Evolutionary conservation across 1,140 invertebrate species (phyloP).

Genomic region (Atta texana): DNA sequence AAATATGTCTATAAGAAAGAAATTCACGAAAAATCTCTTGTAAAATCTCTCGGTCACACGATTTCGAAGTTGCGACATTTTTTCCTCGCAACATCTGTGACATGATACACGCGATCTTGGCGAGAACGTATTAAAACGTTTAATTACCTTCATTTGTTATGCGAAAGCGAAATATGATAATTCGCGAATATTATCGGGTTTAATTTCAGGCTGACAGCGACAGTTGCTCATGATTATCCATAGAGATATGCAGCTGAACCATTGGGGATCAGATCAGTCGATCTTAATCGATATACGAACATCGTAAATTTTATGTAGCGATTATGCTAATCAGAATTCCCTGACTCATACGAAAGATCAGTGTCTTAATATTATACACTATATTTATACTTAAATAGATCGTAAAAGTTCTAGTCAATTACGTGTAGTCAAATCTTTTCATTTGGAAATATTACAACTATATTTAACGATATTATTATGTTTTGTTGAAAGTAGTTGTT

Average conservation of each 20-base stretch:
- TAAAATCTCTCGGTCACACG: not conserved
- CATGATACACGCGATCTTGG: not conserved
- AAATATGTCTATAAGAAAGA: not conserved
- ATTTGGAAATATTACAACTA: not conserved
- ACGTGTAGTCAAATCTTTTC: not conserved
- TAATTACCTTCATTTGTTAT: constrained; percentile 50
- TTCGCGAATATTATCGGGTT: constrained; percentile 56
- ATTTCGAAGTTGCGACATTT: not conserved
- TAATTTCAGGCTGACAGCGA: constrained; percentile 26
- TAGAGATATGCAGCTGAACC: constrained; percentile 62
- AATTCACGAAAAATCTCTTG: not conserved
- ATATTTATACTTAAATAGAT: not conserved
- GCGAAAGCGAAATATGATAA: constrained; percentile 45
- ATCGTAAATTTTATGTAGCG: constrained; percentile 49
- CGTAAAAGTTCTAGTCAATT: not conserved
- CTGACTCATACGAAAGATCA: not conserved
- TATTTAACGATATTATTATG: constrained; percentile 14
- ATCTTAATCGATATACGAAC: constrained; percentile 39
- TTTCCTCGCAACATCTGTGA: not conserved
- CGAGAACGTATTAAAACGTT: not conserved
- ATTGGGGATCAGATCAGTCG: constrained; percentile 36
- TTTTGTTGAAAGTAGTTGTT: not conserved
- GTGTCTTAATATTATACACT: not conserved
- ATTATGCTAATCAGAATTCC: constrained; percentile 63
- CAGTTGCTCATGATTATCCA: constrained; percentile 10